These are phyloP conservation scores for Andinoacara biseriatus DNA, from an alignment of 2,113 vertebrate genomes.

Conservation along the genomic window DNA sequence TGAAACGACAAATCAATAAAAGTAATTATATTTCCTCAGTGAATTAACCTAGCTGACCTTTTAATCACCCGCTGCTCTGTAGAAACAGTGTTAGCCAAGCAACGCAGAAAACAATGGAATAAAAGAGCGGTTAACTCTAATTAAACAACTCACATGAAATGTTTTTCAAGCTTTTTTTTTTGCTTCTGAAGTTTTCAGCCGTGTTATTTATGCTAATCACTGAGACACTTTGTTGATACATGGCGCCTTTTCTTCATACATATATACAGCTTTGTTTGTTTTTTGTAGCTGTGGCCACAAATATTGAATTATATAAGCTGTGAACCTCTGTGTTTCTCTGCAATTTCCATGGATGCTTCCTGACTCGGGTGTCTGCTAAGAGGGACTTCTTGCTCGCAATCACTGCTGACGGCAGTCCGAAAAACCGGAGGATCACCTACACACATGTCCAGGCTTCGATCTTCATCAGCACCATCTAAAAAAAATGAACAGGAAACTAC, in stretches of 20 bases:
- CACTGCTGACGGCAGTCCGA: constrained; percentile 17
- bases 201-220: background rate
- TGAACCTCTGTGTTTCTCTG: constrained; percentile 61
- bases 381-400: constrained; percentile 74
- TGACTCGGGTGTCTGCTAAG: constrained; percentile 14
- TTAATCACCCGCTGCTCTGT: background rate
- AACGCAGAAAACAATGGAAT: constrained; percentile 1
- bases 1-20: constrained; percentile 52
- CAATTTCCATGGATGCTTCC: constrained; percentile 33
- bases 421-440: constrained; percentile 39
- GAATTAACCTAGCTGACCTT: constrained; percentile 38
- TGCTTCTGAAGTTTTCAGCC: background rate
- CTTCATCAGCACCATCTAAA: constrained; percentile 34
- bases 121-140: background rate
- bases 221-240: background rate
- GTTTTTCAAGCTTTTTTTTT: background rate
- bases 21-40: constrained; percentile 46
- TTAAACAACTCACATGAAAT: background rate
- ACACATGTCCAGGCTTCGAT: constrained; percentile 18
- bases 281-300: background rate
- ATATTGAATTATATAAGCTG: background rate
- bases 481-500: background rate
- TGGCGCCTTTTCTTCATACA: background rate
- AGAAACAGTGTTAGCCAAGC: constrained; percentile 4
- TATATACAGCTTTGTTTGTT: background rate